Evolutionary conservation across 2,113 vertebrate genomes (phyloP), one percentile per base, ranked within the genome.

Genomic region (Vulpes lagopus): DNA sequence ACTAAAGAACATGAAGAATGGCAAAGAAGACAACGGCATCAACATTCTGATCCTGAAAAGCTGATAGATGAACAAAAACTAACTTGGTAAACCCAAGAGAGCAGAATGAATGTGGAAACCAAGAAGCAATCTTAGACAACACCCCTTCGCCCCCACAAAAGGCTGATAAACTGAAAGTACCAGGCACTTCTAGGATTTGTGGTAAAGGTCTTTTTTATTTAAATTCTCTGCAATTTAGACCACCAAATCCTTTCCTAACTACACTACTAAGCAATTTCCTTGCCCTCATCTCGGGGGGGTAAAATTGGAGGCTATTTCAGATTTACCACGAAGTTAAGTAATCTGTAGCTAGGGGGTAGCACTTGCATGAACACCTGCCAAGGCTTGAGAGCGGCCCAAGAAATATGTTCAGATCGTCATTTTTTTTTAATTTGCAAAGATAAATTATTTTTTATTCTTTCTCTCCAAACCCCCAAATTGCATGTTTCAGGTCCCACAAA

Each of bases 241-340:
- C 15, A 8, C 53, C 11, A 64, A 91, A 79, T 53, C 25, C 80
- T 51, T 96, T 14, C 27, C 62, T 62, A 65, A 79, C 30, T 73
- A 64, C 11, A 38, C n/a, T 49, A 7, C 51, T 53, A 78, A 65
- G 38, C 64, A 87, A 27, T 23, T 49, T 35, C 43, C 43, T 49
- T 14, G 51, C 8, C 43, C 20, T 25, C 1, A 87, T 4, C 3
- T 88, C n/a, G 25, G 55, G 49, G 49, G 20, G 43, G 43, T 43
- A 93, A 71, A 35, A 73, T 10, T 69, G 83, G 83, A 92, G 10
- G 12, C 14, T 74, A 89, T 59, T 84, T 88, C 43, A 91, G 67
- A 71, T 95, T 91, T 96, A 55, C 16, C 67, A 87, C 8, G n/a
- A 67, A 87, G 51, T 95, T 76, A 94, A 90, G 23, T 51, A n/a